Base-by-base conservation (phyloP, 2,113 vertebrate species). In the human (Homo sapiens) region DNA sequence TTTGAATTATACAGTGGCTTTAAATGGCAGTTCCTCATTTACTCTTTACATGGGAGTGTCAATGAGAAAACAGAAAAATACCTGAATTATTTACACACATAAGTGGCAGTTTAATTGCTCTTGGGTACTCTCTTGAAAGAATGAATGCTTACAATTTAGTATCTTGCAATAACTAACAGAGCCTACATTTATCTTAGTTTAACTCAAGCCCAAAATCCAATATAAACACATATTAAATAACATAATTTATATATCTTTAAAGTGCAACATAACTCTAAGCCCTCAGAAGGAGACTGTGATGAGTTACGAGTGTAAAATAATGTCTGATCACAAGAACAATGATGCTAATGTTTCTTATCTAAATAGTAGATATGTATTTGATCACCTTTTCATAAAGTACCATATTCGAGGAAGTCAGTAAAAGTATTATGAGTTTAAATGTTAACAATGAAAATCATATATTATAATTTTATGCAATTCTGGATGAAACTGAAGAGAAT, bases 1-100 rank as follows among this genome's bases (percentile, higher is more conserved):
- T 97, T 96, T 98, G 81, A 93, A 94, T 43, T 30, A 48, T 89
- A 5, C 5, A 23, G 12, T 38, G 35, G 0, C 55, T 85, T 97
- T 70, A 45, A 95, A 43, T 75, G 48, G 76, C 76, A 10, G 55
- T 66, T 10, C 9, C 0, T 5, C 5, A 27, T 87, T 93, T 93
- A 68, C 64, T 20, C 43, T 89, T 8, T 93, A 35, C 5, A 68
- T 55, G 61, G 17, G 4, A 66, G 6, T 87, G 5, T 64, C 81
- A 76, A 66, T 1, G 17, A 11, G 55, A 25, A 12, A 91, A 89
- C 73, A 96, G 86, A 50, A 80, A 98, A 80, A 92, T 35, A 25
- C 30, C 22, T 89, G 61, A 95, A 87, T 30, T 95, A 20, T 52
- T 96, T 92, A 83, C 12, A 85, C n/a, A 83, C 52, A 64, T 89